Conservation (phyloP, 2,888 invertebrate species). For the Andrena haemorrhoa region DNA sequence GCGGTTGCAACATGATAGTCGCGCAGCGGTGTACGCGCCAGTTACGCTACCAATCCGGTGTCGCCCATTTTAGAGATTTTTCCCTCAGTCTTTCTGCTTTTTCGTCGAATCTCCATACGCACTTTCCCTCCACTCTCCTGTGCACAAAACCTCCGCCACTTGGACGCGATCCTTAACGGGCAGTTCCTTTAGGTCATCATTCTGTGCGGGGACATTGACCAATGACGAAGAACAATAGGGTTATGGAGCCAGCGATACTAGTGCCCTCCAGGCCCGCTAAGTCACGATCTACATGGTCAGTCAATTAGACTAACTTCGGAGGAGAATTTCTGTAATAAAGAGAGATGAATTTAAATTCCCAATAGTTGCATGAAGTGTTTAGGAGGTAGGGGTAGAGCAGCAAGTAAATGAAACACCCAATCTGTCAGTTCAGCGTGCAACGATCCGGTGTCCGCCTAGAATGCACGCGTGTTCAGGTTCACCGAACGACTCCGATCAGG, state of each 20-base stretch:
- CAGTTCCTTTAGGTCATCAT: background rate
- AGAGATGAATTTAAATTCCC: background rate
- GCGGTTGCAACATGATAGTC: conserved; percentile 74
- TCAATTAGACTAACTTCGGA: too few relatives aligned
- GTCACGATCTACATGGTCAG: background rate
- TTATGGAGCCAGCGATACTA: background rate
- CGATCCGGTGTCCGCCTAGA: conserved; percentile 35
- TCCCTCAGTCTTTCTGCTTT: conserved; percentile 27
- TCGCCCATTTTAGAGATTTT: conserved; percentile 60
- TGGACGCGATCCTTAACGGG: background rate
- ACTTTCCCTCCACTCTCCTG: conserved; percentile 38
- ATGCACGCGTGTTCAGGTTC: conserved; percentile 47
- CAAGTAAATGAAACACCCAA: conserved; percentile 9
- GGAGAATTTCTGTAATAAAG: too few relatives aligned
- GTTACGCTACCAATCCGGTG: conserved; percentile 59
- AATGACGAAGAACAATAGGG: too few relatives aligned
- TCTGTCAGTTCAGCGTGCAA: conserved; percentile 28
- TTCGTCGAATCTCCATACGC: conserved; percentile 28
- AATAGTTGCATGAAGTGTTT: background rate
- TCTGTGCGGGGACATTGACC: too few relatives aligned
- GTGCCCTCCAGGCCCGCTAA: background rate
- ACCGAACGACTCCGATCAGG: conserved; percentile 46
- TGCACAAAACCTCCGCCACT: background rate
- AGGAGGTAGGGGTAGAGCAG: background rate
- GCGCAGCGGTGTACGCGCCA: conserved; percentile 53